Evolutionary conservation across 2,113 vertebrate species (phyloP), one percentile per base, ranked within the genome.

Genomic region (Hydrochoerus hydrochaeris): DNA sequence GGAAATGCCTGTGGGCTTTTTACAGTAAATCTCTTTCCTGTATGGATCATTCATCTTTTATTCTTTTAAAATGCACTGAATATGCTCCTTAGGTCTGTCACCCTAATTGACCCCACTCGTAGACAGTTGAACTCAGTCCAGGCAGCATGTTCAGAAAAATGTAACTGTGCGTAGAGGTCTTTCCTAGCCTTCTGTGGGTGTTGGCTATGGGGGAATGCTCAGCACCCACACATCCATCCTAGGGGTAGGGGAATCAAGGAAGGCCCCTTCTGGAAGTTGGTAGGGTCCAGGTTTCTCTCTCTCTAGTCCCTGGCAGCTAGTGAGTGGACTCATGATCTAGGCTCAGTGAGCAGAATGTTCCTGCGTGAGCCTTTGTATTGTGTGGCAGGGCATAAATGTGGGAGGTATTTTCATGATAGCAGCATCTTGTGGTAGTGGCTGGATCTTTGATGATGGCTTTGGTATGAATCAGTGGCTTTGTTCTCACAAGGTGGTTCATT

Each of bases 1-100:
- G 90, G 97, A 98, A 98, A 98, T 97, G 96, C 96, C 94, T 49
- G 71, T 93, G 93, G 98, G 97, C 97, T 98, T 90, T 97, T 97
- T 98, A 97, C 82, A 97, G 97, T 98, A 98, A 98, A 98, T 98
- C 97, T 98, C 95, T 97, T 97, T 98, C 93, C 88, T 88, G 26
- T 97, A 90, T 97, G 95, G 95, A 75, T 97, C 98, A 98, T 95
- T 97, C 94, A 98, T 96, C 96, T 93, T 97, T 97, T 97, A 97
- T 97, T 96, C 97, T 98, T 97, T 97, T 97, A 96, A 97, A 92
- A 86, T 57, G 86, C 96, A 58, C 71, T 94, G 95, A 97, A 97
- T 93, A 63, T 96, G 90, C 97, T 98, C 84, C 97, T 95, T 96
- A 90, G 95, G 92, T 92, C 95, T 95, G 71, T 94, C 82, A 91